Conservation (phyloP, 1,140 invertebrate genomes). For the Drosophila pruinosa region DNA sequence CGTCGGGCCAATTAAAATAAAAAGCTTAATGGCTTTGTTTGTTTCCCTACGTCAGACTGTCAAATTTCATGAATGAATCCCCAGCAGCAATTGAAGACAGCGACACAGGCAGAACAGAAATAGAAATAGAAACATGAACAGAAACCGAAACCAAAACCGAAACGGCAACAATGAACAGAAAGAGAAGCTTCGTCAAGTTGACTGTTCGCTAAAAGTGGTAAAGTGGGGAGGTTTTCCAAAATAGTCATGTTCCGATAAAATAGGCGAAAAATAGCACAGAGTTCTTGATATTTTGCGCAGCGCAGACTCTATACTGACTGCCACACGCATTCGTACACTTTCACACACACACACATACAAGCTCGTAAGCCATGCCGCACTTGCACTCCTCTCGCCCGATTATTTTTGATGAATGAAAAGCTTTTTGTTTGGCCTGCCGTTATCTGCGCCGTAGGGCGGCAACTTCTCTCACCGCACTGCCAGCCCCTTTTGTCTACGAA, state of each 20-base stretch:
- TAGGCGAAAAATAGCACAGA: slow-evolving; percentile 63
- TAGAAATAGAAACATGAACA: slow-evolving; percentile 11
- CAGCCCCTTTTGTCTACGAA: background rate
- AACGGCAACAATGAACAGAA: slow-evolving; percentile 37
- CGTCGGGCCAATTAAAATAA: slow-evolving; percentile 57
- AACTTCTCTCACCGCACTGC: background rate
- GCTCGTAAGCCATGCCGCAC: background rate
- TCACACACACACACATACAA: background rate
- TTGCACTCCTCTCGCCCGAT: slow-evolving; percentile 43
- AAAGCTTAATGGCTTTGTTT: slow-evolving; percentile 63
- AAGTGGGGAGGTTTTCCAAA: slow-evolving; percentile 40
- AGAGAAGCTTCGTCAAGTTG: slow-evolving; percentile 70
- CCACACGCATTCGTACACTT: slow-evolving; percentile 18
- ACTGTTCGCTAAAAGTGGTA: background rate
- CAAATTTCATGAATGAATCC: slow-evolving; percentile 75
- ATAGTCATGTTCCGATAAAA: slow-evolving; percentile 48
- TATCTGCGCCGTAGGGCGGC: slow-evolving; percentile 28
- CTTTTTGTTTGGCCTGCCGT: slow-evolving; percentile 65
- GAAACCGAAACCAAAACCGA: background rate
- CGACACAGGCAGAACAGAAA: slow-evolving; percentile 9
- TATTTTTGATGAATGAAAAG: slow-evolving; percentile 79
- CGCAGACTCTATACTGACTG: slow-evolving; percentile 60
- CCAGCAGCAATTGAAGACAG: slow-evolving; percentile 54
- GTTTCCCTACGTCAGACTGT: slow-evolving; percentile 48
- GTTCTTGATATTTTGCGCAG: slow-evolving; percentile 50